Evolutionary conservation across 2,113 vertebrate species (phyloP), one percentile per base, ranked within the genome.

Genomic region (Pardalotus punctatus): DNA sequence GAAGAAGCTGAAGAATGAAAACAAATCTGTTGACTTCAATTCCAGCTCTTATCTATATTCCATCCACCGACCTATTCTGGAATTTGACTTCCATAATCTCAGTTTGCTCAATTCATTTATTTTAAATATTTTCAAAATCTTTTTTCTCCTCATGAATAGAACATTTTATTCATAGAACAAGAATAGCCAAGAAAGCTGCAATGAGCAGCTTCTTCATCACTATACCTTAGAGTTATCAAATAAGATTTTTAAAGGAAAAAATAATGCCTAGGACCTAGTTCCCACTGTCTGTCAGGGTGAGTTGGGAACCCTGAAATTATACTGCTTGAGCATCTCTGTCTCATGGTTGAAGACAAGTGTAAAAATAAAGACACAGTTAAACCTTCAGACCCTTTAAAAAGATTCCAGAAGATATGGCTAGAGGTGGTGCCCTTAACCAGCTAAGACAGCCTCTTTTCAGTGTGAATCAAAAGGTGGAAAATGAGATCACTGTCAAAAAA

Each of bases 1-100:
- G 91, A 81, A 98, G 78, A 50, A 95, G 80, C 98, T 98, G 84
- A 64, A 92, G 86, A 69, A 57, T 38, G 56, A 77, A 94, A 96
- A 74, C 76, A 93, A 47, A 81, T 88, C 18, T 54, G 47, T 64
- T 81, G 87, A 93, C 56, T 91, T 89, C 48, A 73, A 36, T 96
- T 94, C 45, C 27, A 86, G 35, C 35, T 88, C 74, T 94, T 95
- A 96, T 93, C 82, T 91, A 38, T 58, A 78, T 77, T 40, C 45
- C 27, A 76, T 72, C 54, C 65, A 33, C 14, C 45, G 79, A 40
- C 14, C 60, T 65, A 25, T 57, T 93, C 64, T 54, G 66, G 56
- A 33, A 38, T 54, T 94, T 93, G 81, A 65, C 74, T 95, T 86
- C 31, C 71, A 73, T 90, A 82, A 79, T 90, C 93, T 93, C 72